Percentiles rank a stretch among this genome's conserved stretches.
phyloP scores from a whole-genome alignment of 2,113 vertebrate species.

The Ochotona princeps region DNA sequence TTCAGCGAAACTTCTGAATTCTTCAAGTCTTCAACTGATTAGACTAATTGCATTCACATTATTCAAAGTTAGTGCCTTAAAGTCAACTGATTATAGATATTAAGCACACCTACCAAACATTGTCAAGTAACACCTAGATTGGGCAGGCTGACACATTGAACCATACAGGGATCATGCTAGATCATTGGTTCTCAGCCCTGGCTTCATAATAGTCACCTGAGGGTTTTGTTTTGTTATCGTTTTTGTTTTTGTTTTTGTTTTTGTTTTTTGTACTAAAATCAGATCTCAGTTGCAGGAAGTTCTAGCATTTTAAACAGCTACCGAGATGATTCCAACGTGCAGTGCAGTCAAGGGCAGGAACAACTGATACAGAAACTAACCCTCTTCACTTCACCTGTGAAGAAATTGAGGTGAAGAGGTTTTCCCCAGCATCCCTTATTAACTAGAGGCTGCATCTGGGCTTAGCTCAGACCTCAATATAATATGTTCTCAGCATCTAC shows the following conservation, averaged over 20 bases:
- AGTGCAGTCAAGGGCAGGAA: background rate
- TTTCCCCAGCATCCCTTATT: slow-evolving; percentile 1
- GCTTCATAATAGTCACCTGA: slow-evolving; percentile 1
- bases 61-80: background rate
- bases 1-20: background rate
- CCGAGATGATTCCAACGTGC: background rate
- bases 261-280: slow-evolving; percentile 22
- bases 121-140: background rate
- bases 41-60: background rate
- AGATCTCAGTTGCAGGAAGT: background rate
- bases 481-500: background rate
- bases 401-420: slow-evolving; percentile 26
- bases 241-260: background rate
- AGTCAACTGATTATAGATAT: background rate
- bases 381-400: background rate
- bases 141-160: slow-evolving; percentile 8
- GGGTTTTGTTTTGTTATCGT: background rate
- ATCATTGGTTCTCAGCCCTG: background rate
- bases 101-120: slow-evolving; percentile 37
- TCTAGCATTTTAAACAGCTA: slow-evolving; percentile 13
- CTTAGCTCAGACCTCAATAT: background rate
- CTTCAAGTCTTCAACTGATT: slow-evolving; percentile 26
- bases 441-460: background rate
- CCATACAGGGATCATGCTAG: background rate
- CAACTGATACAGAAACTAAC: background rate